phyloP scores from a whole-genome alignment of 2,113 vertebrate species.

The Aldabrachelys gigantea region DNA sequence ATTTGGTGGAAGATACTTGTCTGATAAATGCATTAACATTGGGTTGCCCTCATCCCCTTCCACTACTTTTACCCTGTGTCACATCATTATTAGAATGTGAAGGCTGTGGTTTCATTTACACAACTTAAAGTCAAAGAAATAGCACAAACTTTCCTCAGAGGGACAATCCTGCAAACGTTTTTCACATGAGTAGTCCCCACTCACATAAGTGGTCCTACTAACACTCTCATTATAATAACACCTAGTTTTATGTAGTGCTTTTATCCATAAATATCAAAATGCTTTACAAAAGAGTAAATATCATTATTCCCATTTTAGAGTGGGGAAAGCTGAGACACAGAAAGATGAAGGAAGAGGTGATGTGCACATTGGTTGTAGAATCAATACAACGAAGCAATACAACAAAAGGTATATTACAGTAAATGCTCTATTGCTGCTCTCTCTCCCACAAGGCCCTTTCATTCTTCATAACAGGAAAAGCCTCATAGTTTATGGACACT shows the following conservation, averaged over 20 bases:
- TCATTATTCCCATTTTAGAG: background rate
- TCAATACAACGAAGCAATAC: background rate
- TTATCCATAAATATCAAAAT: background rate
- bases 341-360: background rate
- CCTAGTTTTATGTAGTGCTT: fast-evolving
- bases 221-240: background rate
- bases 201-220: background rate
- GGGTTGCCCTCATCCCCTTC: background rate
- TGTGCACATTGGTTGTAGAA: background rate
- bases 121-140: background rate
- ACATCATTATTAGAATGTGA: background rate
- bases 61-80: fast-evolving
- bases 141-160: background rate
- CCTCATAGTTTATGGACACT: background rate
- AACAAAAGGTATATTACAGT: background rate
- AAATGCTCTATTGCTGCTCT: background rate
- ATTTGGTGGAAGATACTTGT: background rate
- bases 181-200: background rate
- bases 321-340: background rate
- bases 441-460: background rate
- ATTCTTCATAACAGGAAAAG: background rate
- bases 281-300: background rate
- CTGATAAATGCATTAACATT: background rate
- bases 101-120: background rate
- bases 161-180: background rate